Percentiles rank a stretch among this genome's conserved stretches.
These are phyloP conservation scores for Gobio occitaniae DNA, from an alignment of 2,797 vertebrate species.

Conservation along the genomic window DNA sequence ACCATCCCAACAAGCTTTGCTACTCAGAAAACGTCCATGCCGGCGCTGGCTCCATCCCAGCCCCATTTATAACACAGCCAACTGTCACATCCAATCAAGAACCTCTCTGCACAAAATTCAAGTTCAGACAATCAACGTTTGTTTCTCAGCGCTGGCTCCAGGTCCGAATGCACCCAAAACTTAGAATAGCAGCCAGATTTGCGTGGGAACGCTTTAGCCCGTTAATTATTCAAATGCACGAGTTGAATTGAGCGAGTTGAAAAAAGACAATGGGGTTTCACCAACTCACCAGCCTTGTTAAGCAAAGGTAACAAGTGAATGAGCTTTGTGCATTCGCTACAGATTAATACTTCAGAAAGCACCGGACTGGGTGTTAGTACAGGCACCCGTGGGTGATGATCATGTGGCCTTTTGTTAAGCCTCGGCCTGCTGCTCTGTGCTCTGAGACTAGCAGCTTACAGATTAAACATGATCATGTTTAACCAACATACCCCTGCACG, in stretches of 20 bases:
- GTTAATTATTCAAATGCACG: conserved; percentile 40
- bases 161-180: conserved; percentile 35
- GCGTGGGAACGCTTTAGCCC: conserved; percentile 5
- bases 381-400: conserved; percentile 56
- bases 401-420: conserved; percentile 78
- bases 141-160: conserved; percentile 46
- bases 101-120: conserved; percentile 73
- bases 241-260: conserved; percentile 15
- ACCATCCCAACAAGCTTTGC: conserved; percentile 74
- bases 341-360: conserved; percentile 65
- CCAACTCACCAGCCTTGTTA: conserved; percentile 4
- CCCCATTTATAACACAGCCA: conserved; percentile 73
- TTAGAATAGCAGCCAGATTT: conserved; percentile 35
- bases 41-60: conserved; percentile 68
- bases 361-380: conserved; percentile 53
- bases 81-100: conserved; percentile 78
- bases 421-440: conserved; percentile 67
- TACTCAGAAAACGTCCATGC: conserved; percentile 73
- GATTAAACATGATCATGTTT: conserved; percentile 79
- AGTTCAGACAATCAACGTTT: conserved; percentile 69
- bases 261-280: conserved; percentile 25
- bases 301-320: conserved; percentile 33
- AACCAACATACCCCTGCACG: conserved; percentile 58
- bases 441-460: conserved; percentile 76
- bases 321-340: conserved; percentile 26